Percentiles rank a stretch among this genome's conserved stretches.
phyloP scores from a whole-genome alignment of 2,113 vertebrate species.

The Oncorhynchus tshawytscha region DNA sequence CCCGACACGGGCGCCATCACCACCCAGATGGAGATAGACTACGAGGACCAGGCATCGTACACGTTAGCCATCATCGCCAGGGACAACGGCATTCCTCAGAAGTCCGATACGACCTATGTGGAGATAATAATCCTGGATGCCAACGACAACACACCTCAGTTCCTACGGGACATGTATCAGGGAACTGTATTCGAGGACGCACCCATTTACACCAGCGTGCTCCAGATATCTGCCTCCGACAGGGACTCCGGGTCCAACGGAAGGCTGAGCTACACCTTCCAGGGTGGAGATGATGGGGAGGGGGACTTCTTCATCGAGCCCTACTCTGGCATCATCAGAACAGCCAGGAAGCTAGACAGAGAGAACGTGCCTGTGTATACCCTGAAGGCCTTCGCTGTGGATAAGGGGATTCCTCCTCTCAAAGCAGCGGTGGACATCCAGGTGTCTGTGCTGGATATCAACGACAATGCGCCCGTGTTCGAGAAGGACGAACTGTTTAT shows the following conservation, averaged over 20 bases:
- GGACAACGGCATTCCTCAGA: conserved; percentile 95
- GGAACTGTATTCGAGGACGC: conserved; percentile 89
- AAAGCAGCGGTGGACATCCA: conserved; percentile 86
- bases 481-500: conserved; percentile 90
- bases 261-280: conserved; percentile 88
- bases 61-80: conserved; percentile 88
- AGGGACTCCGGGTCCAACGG: conserved; percentile 87
- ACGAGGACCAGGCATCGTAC: conserved; percentile 92
- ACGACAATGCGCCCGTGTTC: conserved; percentile 94
- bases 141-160: conserved; percentile 88
- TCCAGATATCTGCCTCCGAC: conserved; percentile 92
- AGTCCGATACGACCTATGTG: conserved; percentile 90
- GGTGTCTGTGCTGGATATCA: conserved; percentile 88
- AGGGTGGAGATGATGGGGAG: conserved; percentile 88
- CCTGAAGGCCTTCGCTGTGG: conserved; percentile 86
- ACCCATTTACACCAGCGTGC: conserved; percentile 83
- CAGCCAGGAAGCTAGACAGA: conserved; percentile 85
- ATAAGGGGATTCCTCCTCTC: conserved; percentile 82
- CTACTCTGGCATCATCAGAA: conserved; percentile 92
- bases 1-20: conserved; percentile 88
- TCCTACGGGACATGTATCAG: conserved; percentile 86
- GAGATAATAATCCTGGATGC: conserved; percentile 91
- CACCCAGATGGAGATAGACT: conserved; percentile 89
- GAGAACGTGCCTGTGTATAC: conserved; percentile 90
- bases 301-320: conserved; percentile 91